Conservation (phyloP, 30 jellyfish, hydroid and myxozoan genomes). For the Cassiopea andromeda region DNA sequence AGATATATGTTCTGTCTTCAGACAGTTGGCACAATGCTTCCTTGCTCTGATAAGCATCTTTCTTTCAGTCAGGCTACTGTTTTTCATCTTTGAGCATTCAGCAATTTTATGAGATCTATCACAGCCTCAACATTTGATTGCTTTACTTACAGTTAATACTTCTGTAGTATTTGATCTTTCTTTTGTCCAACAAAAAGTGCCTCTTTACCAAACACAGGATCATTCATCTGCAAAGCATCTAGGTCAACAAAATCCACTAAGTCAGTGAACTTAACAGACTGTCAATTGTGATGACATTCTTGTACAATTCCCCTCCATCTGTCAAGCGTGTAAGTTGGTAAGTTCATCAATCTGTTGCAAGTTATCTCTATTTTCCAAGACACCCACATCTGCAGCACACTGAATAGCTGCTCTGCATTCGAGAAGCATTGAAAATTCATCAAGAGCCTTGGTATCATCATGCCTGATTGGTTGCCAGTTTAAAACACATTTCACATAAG, state of each 20-base stretch:
- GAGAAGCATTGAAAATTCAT: conserved; percentile 38
- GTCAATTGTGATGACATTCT: conserved; percentile 20
- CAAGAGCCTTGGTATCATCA: conserved; percentile 49
- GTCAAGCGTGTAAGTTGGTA: conserved; percentile 25
- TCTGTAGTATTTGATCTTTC: conserved; percentile 37
- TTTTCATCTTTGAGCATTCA: conserved; percentile 51
- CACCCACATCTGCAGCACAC: conserved; percentile 9
- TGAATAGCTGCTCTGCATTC: conserved; percentile 60
- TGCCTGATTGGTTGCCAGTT: conserved; percentile 41
- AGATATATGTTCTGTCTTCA: conserved; percentile 36
- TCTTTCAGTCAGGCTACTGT: conserved; percentile 54
- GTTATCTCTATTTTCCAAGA: conserved; percentile 28
- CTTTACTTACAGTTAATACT: conserved; percentile 43
- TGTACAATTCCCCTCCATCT: conserved; percentile 48
- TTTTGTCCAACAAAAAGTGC: conserved; percentile 32
- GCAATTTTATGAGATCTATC: conserved; percentile 52
- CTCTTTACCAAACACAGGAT: conserved; percentile 68
- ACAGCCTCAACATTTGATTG: conserved; percentile 37
- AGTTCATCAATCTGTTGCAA: conserved; percentile 42
- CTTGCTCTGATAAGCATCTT: conserved; percentile 31
- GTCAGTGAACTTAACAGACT: conserved; percentile 45
- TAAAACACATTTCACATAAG: conserved; percentile 39
- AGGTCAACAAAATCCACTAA: conserved; percentile 54
- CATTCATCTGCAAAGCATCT: conserved; percentile 63
- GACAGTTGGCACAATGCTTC: conserved; percentile 37